phyloP scores from a whole-genome alignment of 2,797 vertebrate genomes.

The Scyliorhinus canicula region DNA sequence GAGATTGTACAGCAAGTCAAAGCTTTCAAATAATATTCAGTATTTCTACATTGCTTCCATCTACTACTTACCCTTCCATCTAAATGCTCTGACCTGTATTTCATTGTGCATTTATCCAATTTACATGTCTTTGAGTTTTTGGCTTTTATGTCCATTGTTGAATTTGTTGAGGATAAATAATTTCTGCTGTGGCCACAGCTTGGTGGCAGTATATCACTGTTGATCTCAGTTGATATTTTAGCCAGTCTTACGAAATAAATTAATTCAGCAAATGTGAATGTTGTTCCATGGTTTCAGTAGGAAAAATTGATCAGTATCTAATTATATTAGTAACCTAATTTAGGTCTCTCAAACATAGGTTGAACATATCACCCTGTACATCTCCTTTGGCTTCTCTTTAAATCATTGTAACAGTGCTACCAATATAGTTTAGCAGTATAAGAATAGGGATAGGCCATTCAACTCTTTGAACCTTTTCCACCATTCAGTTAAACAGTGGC shows the following conservation, averaged over 20 bases:
- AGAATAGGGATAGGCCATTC: neutral
- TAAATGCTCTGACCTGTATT: neutral
- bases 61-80: neutral
- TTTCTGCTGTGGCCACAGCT: neutral
- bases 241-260: neutral
- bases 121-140: neutral
- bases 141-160: neutral
- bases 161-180: neutral
- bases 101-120: neutral
- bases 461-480: neutral
- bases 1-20: neutral
- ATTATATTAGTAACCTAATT: neutral
- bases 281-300: neutral
- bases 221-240: slow-evolving; percentile 23
- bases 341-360: neutral
- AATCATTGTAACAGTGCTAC: neutral
- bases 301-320: neutral
- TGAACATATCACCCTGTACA: neutral
- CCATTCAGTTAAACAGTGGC: neutral
- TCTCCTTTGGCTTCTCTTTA: neutral
- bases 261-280: neutral
- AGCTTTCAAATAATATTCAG: neutral
- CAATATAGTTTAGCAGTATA: neutral
- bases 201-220: neutral
- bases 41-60: neutral